A percentile compares a stretch with the other conserved stretches of the same genome.
These are phyloP conservation scores for Silvanus unidentatus DNA, from an alignment of 2,888 invertebrate genomes.

Conservation along the genomic window DNA sequence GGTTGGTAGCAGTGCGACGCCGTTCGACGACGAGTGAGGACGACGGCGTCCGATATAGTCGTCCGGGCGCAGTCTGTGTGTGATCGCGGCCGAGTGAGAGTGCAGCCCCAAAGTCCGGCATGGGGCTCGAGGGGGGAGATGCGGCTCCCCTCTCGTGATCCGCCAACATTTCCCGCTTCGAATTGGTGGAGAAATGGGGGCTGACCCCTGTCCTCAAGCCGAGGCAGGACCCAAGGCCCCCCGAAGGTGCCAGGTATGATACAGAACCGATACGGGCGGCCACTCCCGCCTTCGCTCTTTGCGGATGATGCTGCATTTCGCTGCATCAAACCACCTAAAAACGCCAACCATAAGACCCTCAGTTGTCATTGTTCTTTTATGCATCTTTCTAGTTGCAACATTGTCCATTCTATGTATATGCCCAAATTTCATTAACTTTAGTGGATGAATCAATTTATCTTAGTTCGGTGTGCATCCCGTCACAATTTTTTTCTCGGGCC, in stretches of 20 bases:
- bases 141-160: slow-evolving; percentile 59
- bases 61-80: slow-evolving; percentile 46
- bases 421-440: no score
- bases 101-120: slow-evolving; percentile 48
- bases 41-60: slow-evolving; percentile 36
- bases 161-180: slow-evolving; percentile 96
- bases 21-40: slow-evolving; percentile 35
- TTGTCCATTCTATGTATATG: no score
- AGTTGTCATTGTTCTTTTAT: no score
- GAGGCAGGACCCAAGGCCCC: slow-evolving; percentile 88
- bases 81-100: slow-evolving; percentile 45
- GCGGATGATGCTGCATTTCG: slow-evolving; percentile 29
- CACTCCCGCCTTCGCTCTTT: slow-evolving; percentile 31
- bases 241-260: slow-evolving; percentile 68
- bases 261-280: slow-evolving; percentile 21
- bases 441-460: no score
- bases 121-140: slow-evolving; percentile 58
- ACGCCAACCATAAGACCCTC: no score
- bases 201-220: slow-evolving; percentile 96
- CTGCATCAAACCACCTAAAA: slow-evolving; percentile 5
- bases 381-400: no score
- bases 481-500: no score
- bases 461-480: no score
- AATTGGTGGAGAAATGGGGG: slow-evolving; percentile 97
- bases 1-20: slow-evolving; percentile 42